Evolutionary conservation across 1,140 invertebrate genomes (phyloP).

Genomic region (Papilio polyxenes): DNA sequence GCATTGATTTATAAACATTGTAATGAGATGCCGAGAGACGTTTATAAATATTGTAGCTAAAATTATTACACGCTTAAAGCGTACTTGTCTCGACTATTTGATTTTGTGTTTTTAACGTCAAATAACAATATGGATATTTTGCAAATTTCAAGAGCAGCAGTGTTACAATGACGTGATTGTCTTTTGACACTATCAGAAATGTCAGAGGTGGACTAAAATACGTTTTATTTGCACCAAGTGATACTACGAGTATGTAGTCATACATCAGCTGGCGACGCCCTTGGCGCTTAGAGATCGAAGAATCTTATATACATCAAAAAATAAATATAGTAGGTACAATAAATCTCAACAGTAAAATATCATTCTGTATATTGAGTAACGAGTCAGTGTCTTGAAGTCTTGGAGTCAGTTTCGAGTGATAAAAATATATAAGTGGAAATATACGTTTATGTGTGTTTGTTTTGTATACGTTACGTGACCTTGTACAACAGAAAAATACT

Average conservation of each 20-base stretch:
- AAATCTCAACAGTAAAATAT: not conserved
- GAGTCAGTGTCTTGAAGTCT: not conserved
- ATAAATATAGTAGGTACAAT: not conserved
- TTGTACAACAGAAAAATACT: constrained; percentile 6
- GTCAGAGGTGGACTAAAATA: too few relatives aligned
- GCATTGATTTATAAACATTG: constrained; percentile 23
- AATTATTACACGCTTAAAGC: not conserved
- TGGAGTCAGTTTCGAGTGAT: not conserved
- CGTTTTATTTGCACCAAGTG: too few relatives aligned
- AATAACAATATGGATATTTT: not conserved
- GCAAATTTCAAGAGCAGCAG: too few relatives aligned
- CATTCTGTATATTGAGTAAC: not conserved
- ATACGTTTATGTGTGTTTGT: not conserved
- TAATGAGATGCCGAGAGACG: not conserved
- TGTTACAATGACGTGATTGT: too few relatives aligned
- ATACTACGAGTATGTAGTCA: too few relatives aligned
- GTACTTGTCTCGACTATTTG: not conserved
- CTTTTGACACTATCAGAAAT: too few relatives aligned
- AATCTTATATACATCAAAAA: not conserved
- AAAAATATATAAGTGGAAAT: not conserved
- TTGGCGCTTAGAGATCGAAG: too few relatives aligned
- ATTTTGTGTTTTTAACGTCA: not conserved
- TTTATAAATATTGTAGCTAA: constrained; percentile 20
- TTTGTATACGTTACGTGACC: not conserved
- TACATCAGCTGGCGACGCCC: too few relatives aligned